These are phyloP conservation scores for Bembecia ichneumoniformis DNA, from an alignment of 2,888 invertebrate genomes.

Conservation along the genomic window DNA sequence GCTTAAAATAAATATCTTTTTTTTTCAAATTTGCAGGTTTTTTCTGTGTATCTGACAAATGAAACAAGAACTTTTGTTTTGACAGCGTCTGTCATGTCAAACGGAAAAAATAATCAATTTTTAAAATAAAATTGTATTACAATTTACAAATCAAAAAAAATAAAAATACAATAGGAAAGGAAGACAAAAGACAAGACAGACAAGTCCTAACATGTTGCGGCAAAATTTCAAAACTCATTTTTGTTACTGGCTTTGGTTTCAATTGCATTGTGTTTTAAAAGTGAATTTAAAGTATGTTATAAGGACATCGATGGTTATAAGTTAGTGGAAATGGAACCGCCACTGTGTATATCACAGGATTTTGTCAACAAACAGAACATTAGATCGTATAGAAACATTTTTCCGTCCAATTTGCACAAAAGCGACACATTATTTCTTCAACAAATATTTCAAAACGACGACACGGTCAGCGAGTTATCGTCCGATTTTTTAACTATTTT, in stretches of 20 bases:
- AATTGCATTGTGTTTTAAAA: neutral
- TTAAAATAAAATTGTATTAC: too few species aligned
- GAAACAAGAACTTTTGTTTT: too few species aligned
- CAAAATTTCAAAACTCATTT: constrained; percentile 25
- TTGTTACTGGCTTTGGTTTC: neutral
- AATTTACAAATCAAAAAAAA: too few species aligned
- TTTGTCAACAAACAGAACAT: constrained; percentile 58
- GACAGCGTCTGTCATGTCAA: too few species aligned
- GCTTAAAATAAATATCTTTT: too few species aligned
- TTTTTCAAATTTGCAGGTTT: too few species aligned
- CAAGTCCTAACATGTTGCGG: constrained; percentile 29
- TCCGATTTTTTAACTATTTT: constrained; percentile 25
- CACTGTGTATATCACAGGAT: constrained; percentile 42
- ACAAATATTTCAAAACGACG: constrained; percentile 26
- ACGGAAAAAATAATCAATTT: too few species aligned
- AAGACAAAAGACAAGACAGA: neutral
- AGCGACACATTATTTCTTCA: constrained; percentile 21
- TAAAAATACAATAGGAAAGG: too few species aligned
- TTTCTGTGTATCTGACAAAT: too few species aligned
- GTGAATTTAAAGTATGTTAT: neutral
- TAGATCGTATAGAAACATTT: constrained; percentile 41
- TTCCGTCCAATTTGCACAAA: constrained; percentile 33
- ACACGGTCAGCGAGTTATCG: constrained; percentile 24
- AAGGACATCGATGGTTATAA: too few species aligned
- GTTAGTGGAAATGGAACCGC: constrained; percentile 21